Evolutionary conservation across 2,113 vertebrate genomes (phyloP).

Genomic region (Paradisaea rubra): DNA sequence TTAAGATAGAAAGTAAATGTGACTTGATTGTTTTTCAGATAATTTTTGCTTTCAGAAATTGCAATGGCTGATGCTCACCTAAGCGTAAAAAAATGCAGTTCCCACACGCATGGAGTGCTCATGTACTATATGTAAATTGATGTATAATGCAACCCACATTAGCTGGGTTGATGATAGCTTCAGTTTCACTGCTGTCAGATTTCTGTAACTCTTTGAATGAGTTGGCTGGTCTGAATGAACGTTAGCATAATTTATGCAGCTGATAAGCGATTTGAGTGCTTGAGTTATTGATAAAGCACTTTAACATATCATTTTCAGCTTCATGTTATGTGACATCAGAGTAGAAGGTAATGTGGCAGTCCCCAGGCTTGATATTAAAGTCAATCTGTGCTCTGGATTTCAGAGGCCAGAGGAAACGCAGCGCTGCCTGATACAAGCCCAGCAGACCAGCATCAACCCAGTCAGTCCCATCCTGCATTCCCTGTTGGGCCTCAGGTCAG

Average conservation of each 20-base stretch:
- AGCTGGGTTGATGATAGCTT: conserved; percentile 55
- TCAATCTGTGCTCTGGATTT: conserved; percentile 68
- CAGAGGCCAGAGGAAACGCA: conserved; percentile 78
- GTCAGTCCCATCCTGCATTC: conserved; percentile 84
- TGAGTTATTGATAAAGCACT: conserved; percentile 84
- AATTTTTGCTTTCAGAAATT: conserved; percentile 69
- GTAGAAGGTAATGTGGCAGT: conserved; percentile 46
- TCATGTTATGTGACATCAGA: conserved; percentile 66
- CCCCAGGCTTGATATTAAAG: conserved; percentile 67
- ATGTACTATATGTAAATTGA: conserved; percentile 69
- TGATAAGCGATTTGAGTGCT: conserved; percentile 69
- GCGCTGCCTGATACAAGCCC: conserved; percentile 79
- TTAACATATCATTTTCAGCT: conserved; percentile 72
- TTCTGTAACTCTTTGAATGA: conserved; percentile 72
- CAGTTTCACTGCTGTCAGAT: conserved; percentile 68
- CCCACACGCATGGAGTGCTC: not conserved
- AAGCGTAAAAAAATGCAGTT: conserved; percentile 46
- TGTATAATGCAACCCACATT: conserved; percentile 73
- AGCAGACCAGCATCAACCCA: conserved; percentile 83
- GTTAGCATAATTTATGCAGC: conserved; percentile 79
- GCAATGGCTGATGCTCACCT: conserved; percentile 68
- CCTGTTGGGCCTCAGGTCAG: conserved; percentile 92
- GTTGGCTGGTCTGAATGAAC: conserved; percentile 61
- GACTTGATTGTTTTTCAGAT: conserved; percentile 42
- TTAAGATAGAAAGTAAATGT: not conserved